phyloP scores from a whole-genome alignment of 2,797 vertebrate species.

The Microctenopoma lineatum region DNA sequence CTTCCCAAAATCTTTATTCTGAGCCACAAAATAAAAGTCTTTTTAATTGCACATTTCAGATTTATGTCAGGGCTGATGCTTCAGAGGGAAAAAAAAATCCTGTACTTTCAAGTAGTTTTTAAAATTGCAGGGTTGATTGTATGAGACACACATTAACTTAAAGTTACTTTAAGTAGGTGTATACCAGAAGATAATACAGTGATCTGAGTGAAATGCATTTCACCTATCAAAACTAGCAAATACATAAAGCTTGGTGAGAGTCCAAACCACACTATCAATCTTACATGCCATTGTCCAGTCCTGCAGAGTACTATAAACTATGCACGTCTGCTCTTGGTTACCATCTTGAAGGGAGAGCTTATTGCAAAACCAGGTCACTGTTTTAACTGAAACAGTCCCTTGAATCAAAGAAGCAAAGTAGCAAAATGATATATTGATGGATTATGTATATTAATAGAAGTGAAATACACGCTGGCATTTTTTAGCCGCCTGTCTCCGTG shows the following conservation, averaged over 20 bases:
- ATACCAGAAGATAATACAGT: conserved; percentile 46
- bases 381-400: conserved; percentile 56
- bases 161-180: conserved; percentile 58
- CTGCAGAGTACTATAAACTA: conserved; percentile 60
- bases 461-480: conserved; percentile 50
- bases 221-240: conserved; percentile 57
- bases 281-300: conserved; percentile 48
- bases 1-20: conserved; percentile 29
- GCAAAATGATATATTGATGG: conserved; percentile 65
- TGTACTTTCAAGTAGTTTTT: conserved; percentile 18
- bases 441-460: conserved; percentile 63
- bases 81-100: conserved; percentile 20
- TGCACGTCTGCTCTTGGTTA: conserved; percentile 78
- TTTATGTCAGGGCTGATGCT: conserved; percentile 42
- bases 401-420: conserved; percentile 66
- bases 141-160: conserved; percentile 23
- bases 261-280: conserved; percentile 77
- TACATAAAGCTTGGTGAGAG: conserved; percentile 48
- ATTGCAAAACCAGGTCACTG: conserved; percentile 71
- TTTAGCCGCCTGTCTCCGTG: conserved; percentile 37
- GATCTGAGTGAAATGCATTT: conserved; percentile 48
- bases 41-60: conserved; percentile 43
- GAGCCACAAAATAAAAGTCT: conserved; percentile 23
- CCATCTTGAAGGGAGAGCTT: conserved; percentile 55
- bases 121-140: conserved; percentile 19